Conservation (phyloP, 2,113 vertebrate species). For the Stigmatopora argus region DNA sequence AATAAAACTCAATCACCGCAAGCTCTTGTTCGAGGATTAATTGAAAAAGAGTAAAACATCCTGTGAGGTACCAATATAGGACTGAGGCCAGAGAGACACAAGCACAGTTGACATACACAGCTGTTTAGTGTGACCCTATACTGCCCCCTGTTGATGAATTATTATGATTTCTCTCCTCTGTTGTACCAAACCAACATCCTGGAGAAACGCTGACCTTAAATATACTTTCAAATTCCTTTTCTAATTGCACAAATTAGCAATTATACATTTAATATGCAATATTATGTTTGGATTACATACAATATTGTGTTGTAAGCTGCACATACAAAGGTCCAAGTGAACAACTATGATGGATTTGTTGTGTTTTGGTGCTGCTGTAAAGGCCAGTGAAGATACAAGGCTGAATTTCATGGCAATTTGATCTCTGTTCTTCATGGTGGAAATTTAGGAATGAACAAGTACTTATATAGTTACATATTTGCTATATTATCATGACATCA, state of each 20-base stretch:
- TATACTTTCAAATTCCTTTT: background rate
- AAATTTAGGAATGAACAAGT: background rate
- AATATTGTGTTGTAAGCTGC: background rate
- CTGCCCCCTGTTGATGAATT: constrained; percentile 70
- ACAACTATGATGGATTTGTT: too few species aligned
- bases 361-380: too few species aligned
- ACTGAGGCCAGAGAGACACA: constrained; percentile 54
- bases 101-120: constrained; percentile 28
- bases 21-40: constrained; percentile 77
- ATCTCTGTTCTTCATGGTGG: background rate
- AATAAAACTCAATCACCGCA: constrained; percentile 73
- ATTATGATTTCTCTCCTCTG: background rate
- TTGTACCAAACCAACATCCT: background rate
- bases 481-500: background rate
- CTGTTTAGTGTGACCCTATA: constrained; percentile 63
- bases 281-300: background rate
- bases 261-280: background rate
- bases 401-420: background rate
- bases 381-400: too few species aligned
- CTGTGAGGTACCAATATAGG: constrained; percentile 68
- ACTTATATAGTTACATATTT: background rate
- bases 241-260: background rate
- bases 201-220: background rate
- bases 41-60: constrained; percentile 83
- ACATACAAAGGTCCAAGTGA: too few species aligned